Conservation (phyloP, 2,888 invertebrate species). For the Papilio gigon region DNA sequence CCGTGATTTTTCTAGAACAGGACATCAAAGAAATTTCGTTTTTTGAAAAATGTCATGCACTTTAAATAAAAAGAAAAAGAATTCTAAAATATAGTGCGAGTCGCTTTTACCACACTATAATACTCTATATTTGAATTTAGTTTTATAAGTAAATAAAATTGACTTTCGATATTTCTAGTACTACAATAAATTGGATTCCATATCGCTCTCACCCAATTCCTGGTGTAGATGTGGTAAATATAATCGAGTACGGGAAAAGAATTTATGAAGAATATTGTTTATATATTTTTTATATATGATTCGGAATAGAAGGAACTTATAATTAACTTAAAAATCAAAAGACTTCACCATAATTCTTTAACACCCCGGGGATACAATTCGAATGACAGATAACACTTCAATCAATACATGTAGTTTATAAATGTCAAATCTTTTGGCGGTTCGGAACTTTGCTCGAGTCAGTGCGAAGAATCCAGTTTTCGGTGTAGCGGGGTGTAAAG, state of each 20-base stretch:
- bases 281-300: not conserved
- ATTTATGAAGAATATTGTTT: not conserved
- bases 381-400: no score
- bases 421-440: no score
- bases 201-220: slow-evolving; percentile 14
- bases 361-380: no score
- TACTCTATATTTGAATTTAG: not conserved
- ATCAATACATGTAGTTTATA: no score
- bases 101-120: slow-evolving; percentile 8
- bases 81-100: not conserved
- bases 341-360: no score
- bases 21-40: no score
- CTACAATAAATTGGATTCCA: slow-evolving; percentile 15
- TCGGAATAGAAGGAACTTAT: not conserved
- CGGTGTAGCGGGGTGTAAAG: no score
- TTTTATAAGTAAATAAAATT: slow-evolving; percentile 14
- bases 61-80: not conserved
- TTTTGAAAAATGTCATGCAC: not conserved
- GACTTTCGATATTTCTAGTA: slow-evolving; percentile 9
- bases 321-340: not conserved
- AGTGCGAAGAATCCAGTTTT: no score
- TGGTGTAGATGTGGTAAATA: slow-evolving; percentile 15
- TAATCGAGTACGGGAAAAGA: not conserved
- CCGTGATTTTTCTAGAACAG: no score
- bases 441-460: no score